Base-by-base conservation (phyloP, 1,140 invertebrate genomes). In the Drosophila sturtevanti region DNA sequence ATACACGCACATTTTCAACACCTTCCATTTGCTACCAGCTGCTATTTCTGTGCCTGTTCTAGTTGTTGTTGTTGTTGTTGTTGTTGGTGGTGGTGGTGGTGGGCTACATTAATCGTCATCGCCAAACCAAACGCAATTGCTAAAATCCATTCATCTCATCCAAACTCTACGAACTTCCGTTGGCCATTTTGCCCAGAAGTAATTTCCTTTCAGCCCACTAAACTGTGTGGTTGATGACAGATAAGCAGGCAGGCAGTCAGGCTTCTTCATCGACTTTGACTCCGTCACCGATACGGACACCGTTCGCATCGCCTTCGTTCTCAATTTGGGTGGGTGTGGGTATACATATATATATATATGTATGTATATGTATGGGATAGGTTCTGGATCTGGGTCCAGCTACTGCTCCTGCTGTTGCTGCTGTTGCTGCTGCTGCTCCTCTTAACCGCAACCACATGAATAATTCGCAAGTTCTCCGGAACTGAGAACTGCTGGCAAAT, bases 191-290 rank as follows among this genome's bases (percentile, higher is more conserved):
- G 82, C 65, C 9, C 59, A 60, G 73, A 77, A 77, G 82, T 79
- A 81, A 86, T 86, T 86, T 87, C 82, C 75, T 87, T 79, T 65
- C 75, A 48, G 22, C 38, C 82, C 82, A 86, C 82, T 86, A 89
- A 86, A 89, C 79, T 86, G 82, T 87, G 82, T 69, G 82, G 84
- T 86, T 79, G 82, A 86, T 89, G 82, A 85, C 81, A 87, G 82
- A 86, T 86, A 86, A 89, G 72, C 63, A 48, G 41, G 41, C 41
- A 10, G 41, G n/a, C n/a, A n/a, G n/a, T n/a, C n/a, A n/a, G n/a
- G n/a, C n/a, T n/a, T n/a, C 41, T 21, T n/a, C 41, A 10, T 18
- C 35, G 12, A 16, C 16, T 14, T 35, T 10, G 35, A 48, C 48
- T 10, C 35, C 24, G 60, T 51, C 24, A n/a, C 27, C 31, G 41